Percentiles rank a stretch among this genome's conserved stretches.
phyloP scores from a whole-genome alignment of 2,888 invertebrate species.

The Eubasilissa splendida region DNA sequence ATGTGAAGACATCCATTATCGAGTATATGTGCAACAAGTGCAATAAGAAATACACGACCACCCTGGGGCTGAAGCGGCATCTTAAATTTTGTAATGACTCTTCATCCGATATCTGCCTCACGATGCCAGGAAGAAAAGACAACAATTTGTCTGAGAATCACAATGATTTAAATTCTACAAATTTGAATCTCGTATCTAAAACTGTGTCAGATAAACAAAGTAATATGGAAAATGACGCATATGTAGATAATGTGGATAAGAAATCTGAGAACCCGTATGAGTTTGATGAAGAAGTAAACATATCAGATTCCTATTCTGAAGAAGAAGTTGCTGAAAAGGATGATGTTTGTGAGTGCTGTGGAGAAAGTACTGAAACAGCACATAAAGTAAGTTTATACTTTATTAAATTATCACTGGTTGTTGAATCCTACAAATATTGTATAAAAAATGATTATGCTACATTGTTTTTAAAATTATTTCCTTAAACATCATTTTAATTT shows the following conservation, averaged over 20 bases:
- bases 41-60: conserved; percentile 51
- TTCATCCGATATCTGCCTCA: conserved; percentile 38
- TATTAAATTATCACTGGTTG: too few relatives aligned
- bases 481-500: too few relatives aligned
- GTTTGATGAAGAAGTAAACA: conserved; percentile 44
- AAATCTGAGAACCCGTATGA: conserved; percentile 49
- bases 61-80: conserved; percentile 52
- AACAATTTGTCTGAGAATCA: conserved; percentile 41
- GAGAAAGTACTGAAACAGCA: conserved; percentile 51
- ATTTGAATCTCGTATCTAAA: conserved; percentile 41
- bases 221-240: background rate
- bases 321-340: background rate
- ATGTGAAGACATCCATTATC: conserved; percentile 49
- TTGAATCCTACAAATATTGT: too few relatives aligned
- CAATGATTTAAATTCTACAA: conserved; percentile 45
- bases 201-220: background rate
- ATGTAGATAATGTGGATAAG: background rate
- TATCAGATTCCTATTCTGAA: conserved; percentile 11
- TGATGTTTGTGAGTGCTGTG: conserved; percentile 52
- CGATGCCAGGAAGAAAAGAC: conserved; percentile 25
- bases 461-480: too few relatives aligned
- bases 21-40: conserved; percentile 56
- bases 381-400: conserved; percentile 20
- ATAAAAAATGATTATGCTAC: too few relatives aligned
- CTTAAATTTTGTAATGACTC: conserved; percentile 50